Evolutionary conservation across 2,797 vertebrate species (phyloP).

Genomic region (Gadopsis bispinosus): DNA sequence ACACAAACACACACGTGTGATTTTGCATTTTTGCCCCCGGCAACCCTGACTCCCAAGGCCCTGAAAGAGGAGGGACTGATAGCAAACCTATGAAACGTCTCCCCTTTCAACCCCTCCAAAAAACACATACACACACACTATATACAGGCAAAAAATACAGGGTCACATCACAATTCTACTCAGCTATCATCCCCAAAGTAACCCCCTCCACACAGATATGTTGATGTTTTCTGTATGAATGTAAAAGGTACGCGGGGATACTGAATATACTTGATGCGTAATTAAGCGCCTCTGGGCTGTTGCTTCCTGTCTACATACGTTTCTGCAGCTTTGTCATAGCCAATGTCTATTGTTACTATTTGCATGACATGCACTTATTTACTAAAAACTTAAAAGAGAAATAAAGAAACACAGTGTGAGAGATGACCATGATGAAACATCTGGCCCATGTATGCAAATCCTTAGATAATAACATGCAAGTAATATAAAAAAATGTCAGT

Average conservation of each 20-base stretch:
- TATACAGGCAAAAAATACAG: conserved; percentile 41
- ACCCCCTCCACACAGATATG: conserved; percentile 12
- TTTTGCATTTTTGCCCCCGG: conserved; percentile 56
- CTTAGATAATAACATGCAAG: conserved; percentile 34
- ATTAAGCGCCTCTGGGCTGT: conserved; percentile 1
- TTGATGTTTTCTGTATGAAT: conserved; percentile 16
- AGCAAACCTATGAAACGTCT: conserved; percentile 47
- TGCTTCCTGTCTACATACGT: background rate
- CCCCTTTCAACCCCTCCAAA: conserved; percentile 34
- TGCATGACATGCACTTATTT: conserved; percentile 22
- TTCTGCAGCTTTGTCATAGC: conserved; percentile 6
- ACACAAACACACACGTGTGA: conserved; percentile 29
- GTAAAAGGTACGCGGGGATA: background rate
- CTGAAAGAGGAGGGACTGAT: conserved; percentile 48
- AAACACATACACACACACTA: conserved; percentile 28
- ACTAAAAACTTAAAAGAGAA: conserved; percentile 26
- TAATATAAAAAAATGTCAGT: conserved; percentile 8
- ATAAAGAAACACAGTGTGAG: conserved; percentile 14
- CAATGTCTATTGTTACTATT: conserved; percentile 10
- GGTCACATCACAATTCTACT: conserved; percentile 64
- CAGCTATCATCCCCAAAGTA: conserved; percentile 17
- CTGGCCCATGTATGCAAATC: conserved; percentile 44
- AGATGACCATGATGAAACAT: conserved; percentile 52
- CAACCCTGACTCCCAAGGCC: conserved; percentile 64
- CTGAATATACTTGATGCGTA: background rate